Conservation (phyloP, 37 sponge, comb jelly and placozoan species). For the Geodia barretti region DNA sequence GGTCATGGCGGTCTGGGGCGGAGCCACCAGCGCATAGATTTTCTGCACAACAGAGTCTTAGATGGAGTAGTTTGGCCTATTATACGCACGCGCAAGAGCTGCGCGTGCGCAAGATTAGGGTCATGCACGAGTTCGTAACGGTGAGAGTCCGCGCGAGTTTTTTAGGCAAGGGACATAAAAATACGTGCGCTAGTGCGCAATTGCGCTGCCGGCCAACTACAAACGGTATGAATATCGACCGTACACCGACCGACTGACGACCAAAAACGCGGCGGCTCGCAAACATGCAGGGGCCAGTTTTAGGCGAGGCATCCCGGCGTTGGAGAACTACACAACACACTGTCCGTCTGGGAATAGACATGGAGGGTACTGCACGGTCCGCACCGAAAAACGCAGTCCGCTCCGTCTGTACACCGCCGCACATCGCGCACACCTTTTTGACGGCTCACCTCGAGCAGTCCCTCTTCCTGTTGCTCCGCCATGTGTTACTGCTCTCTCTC, state of each 20-base stretch:
- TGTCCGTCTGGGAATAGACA: background rate
- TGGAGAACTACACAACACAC: background rate
- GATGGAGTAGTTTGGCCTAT: conserved; percentile 9
- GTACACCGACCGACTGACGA: background rate
- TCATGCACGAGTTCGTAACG: too few species aligned
- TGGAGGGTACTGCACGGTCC: background rate
- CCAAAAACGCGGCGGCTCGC: background rate
- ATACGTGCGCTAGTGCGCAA: background rate
- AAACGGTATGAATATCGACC: background rate
- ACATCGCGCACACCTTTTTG: too few species aligned
- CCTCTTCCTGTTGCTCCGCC: conserved; percentile 49
- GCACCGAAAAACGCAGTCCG: too few species aligned
- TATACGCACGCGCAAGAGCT: too few species aligned
- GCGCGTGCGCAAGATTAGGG: too few species aligned
- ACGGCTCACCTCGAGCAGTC: conserved; percentile 32
- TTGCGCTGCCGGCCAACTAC: background rate
- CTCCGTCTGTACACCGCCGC: too few species aligned
- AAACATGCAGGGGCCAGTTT: background rate
- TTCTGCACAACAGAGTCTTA: conserved; percentile 52
- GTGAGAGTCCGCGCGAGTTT: too few species aligned
- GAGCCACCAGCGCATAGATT: conserved; percentile 73
- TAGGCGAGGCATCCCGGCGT: background rate
- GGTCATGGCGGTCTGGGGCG: conserved; percentile 49
- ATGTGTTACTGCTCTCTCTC: background rate
- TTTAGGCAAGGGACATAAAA: background rate